Conservation (phyloP, 2,888 invertebrate genomes). For the Seira musarum region DNA sequence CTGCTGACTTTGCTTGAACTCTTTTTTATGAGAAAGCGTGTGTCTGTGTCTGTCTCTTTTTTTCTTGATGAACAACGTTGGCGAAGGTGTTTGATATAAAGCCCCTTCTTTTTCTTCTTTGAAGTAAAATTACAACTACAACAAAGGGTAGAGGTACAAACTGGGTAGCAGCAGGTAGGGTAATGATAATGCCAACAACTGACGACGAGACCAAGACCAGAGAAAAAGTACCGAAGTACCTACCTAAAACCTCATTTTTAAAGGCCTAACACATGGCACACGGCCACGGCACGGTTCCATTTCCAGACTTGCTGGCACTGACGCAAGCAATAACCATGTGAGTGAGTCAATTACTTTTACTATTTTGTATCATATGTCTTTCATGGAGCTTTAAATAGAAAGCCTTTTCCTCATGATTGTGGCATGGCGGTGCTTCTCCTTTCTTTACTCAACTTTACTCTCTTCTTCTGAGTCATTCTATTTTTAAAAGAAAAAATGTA, state of each 20-base stretch:
- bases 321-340: conserved; percentile 3
- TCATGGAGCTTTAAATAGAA: neutral
- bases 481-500: neutral
- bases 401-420: neutral
- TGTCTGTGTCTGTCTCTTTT: too few species aligned
- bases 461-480: neutral
- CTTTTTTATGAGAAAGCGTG: conserved; percentile 18
- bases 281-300: conserved; percentile 14
- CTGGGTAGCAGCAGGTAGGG: neutral
- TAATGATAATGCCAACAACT: too few species aligned
- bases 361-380: neutral
- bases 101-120: neutral
- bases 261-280: conserved; percentile 21
- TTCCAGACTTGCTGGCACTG: conserved; percentile 17
- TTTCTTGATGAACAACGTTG: too few species aligned
- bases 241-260: neutral
- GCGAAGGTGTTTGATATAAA: too few species aligned
- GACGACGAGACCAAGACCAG: too few species aligned
- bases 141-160: neutral
- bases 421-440: neutral
- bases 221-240: neutral
- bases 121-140: neutral
- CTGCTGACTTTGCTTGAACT: conserved; percentile 25
- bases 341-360: conserved; percentile 2
- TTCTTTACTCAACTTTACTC: neutral